phyloP scores from a whole-genome alignment of 2,888 invertebrate species.

The Hypsopygia costalis region DNA sequence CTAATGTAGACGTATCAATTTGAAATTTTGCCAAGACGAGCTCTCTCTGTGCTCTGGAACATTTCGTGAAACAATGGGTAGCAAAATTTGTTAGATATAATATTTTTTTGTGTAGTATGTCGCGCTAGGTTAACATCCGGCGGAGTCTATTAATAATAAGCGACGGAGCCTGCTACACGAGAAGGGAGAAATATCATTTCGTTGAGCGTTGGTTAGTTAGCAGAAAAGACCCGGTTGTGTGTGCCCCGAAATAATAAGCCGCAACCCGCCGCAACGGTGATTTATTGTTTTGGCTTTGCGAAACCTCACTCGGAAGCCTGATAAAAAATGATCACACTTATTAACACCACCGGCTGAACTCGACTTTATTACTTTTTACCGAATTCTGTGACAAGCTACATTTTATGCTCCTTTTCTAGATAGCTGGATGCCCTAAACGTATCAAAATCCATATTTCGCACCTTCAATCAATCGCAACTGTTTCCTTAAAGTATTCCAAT shows the following conservation, averaged over 20 bases:
- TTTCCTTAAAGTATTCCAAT: no score
- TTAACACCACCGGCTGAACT: conserved; percentile 61
- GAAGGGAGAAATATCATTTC: conserved; percentile 52
- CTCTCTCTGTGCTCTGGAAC: no score
- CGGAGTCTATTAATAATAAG: conserved; percentile 66
- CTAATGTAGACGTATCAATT: no score
- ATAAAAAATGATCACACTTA: conserved; percentile 77
- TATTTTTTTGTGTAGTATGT: conserved; percentile 45
- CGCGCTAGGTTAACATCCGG: conserved; percentile 43
- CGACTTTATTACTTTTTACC: conserved; percentile 60
- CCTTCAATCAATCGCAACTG: no score
- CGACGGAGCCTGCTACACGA: conserved; percentile 34
- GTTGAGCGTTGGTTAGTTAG: conserved; percentile 61
- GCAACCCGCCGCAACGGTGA: conserved; percentile 58
- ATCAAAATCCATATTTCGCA: no score
- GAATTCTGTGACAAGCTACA: conserved; percentile 19
- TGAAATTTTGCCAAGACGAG: no score
- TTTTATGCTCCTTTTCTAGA: not conserved
- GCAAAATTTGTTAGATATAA: no score
- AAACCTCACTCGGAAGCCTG: conserved; percentile 68
- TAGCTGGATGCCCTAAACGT: no score
- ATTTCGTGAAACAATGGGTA: no score
- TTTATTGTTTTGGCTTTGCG: conserved; percentile 75
- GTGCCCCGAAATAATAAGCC: conserved; percentile 71
- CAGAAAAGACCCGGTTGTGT: conserved; percentile 52